Percentiles rank a stretch among this genome's conserved stretches.
Conservation (phyloP, 1,140 invertebrate species). For the Heliconius nattereri region DNA sequence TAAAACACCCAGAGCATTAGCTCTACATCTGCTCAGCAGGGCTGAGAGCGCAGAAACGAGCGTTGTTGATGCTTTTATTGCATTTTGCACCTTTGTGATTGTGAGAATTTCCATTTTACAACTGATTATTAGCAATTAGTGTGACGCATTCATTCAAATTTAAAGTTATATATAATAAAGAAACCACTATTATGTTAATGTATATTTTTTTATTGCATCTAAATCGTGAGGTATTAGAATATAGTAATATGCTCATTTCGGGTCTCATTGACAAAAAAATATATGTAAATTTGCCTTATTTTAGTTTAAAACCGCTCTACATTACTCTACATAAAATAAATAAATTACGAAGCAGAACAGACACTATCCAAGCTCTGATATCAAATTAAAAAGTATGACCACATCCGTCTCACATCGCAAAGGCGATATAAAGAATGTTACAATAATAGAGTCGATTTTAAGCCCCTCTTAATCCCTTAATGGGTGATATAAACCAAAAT, state of each 20-base stretch:
- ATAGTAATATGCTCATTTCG: neutral
- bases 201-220: neutral
- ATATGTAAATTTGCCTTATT: neutral
- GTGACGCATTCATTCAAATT: neutral
- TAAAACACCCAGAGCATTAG: slow-evolving; percentile 68
- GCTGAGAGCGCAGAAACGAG: neutral
- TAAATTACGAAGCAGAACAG: slow-evolving; percentile 5
- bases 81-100: slow-evolving; percentile 15
- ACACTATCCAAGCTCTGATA: neutral
- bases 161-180: neutral
- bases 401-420: slow-evolving; percentile 3
- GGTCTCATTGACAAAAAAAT: neutral
- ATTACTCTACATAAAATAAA: neutral
- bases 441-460: slow-evolving; percentile 26
- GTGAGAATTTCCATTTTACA: neutral
- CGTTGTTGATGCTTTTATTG: slow-evolving; percentile 8
- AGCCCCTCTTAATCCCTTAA: slow-evolving; percentile 29
- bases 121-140: neutral
- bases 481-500: slow-evolving; percentile 6
- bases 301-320: neutral
- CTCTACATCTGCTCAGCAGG: slow-evolving; percentile 33
- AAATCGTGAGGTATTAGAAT: neutral
- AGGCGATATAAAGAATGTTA: neutral
- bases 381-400: slow-evolving; percentile 15
- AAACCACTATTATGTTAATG: neutral